Conservation (phyloP, 2,888 invertebrate species). For the Synergus gifuensis region DNA sequence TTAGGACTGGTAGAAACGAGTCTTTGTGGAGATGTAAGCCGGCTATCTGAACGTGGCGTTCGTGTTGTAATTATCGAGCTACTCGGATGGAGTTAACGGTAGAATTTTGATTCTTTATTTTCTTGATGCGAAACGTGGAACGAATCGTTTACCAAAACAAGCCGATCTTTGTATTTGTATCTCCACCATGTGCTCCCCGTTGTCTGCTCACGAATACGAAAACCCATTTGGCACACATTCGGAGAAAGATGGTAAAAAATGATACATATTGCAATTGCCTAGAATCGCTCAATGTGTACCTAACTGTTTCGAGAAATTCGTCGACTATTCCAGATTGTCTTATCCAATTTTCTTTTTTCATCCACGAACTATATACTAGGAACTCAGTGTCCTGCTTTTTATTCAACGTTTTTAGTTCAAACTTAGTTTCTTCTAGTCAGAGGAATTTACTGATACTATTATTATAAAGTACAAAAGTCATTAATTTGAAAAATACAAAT, state of each 20-base stretch:
- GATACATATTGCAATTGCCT: background rate
- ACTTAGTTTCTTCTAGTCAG: too few species aligned
- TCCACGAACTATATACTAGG: background rate
- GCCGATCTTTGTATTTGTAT: background rate
- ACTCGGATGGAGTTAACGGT: background rate
- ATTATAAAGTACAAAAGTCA: too few species aligned
- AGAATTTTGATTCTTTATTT: background rate
- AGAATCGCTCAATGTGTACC: background rate
- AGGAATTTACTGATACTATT: too few species aligned
- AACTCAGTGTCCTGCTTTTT: background rate
- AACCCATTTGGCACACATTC: background rate
- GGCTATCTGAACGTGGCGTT: too few species aligned
- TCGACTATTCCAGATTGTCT: background rate
- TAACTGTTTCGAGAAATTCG: background rate
- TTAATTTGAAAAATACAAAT: too few species aligned
- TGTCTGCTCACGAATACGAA: background rate
- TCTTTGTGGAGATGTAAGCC: too few species aligned
- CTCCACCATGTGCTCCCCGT: background rate
- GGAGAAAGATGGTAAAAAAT: background rate
- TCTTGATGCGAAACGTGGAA: background rate
- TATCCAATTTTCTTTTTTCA: background rate
- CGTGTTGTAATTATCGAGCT: background rate
- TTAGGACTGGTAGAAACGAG: too few species aligned
- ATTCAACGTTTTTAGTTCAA: too few species aligned
- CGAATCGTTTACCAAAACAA: background rate